Evolutionary conservation across 2,888 invertebrate species (phyloP).

Genomic region (Apoda limacodes): DNA sequence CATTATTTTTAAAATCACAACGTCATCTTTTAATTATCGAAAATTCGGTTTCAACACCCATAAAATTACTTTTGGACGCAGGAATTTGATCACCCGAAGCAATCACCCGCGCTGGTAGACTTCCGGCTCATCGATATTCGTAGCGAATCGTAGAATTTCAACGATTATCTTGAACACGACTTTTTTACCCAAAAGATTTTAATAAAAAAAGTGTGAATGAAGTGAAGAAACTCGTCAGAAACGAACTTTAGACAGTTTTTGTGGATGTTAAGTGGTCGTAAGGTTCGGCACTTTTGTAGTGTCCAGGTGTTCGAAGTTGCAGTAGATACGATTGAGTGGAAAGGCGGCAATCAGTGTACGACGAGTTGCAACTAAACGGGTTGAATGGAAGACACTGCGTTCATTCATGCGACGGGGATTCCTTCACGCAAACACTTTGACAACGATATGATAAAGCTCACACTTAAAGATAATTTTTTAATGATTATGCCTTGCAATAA

Average conservation of each 20-base stretch:
- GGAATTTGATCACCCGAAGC: constrained; percentile 58
- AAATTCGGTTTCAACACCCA: constrained; percentile 59
- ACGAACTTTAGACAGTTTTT: constrained; percentile 42
- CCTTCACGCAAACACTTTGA: constrained; percentile 61
- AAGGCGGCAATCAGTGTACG: constrained; percentile 60
- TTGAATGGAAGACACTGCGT: constrained; percentile 19
- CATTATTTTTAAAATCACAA: constrained; percentile 8
- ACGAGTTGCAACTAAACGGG: constrained; percentile 34
- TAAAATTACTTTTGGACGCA: constrained; percentile 62
- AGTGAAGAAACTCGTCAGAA: constrained; percentile 49
- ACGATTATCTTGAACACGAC: constrained; percentile 69
- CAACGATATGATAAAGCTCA: no score
- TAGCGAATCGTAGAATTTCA: constrained; percentile 68
- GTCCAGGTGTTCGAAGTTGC: constrained; percentile 38
- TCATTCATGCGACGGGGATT: constrained; percentile 59
- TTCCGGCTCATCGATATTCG: constrained; percentile 69
- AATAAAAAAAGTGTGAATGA: constrained; percentile 67
- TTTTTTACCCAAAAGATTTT: constrained; percentile 63
- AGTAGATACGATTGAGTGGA: constrained; percentile 62
- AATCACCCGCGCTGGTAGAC: constrained; percentile 58
- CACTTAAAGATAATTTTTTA: no score
- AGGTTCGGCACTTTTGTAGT: constrained; percentile 24
- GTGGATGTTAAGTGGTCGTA: constrained; percentile 29
- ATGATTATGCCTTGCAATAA: no score
- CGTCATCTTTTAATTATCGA: constrained; percentile 26